Percentiles rank a stretch among this genome's conserved stretches.
These are phyloP conservation scores for Podarcis siculus DNA, from an alignment of 2,797 vertebrate species.

Conservation along the genomic window DNA sequence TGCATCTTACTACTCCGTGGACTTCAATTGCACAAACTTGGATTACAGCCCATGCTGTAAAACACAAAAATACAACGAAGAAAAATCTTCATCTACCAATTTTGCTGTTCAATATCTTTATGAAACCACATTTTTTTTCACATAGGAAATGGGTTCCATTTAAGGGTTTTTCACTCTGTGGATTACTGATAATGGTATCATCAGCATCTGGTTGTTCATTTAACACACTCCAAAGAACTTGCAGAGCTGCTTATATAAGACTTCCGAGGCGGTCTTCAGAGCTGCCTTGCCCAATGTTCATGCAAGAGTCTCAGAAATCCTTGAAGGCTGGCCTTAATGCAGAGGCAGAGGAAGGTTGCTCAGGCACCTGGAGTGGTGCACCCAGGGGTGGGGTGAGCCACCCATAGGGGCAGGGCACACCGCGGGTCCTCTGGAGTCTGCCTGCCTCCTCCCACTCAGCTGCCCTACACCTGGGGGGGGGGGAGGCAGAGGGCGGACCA, in stretches of 20 bases:
- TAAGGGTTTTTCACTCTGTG: neutral
- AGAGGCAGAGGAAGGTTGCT: too few relatives aligned
- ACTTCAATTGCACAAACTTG: neutral
- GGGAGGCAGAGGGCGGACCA: too few relatives aligned
- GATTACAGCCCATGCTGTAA: neutral
- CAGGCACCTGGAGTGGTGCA: too few relatives aligned
- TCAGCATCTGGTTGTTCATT: neutral
- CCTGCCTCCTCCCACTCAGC: too few relatives aligned
- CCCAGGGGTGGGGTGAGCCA: too few relatives aligned
- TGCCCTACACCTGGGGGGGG: too few relatives aligned
- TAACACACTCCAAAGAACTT: neutral
- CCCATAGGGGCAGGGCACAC: too few relatives aligned
- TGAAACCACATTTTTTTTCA: neutral
- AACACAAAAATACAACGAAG: neutral
- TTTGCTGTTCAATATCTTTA: neutral
- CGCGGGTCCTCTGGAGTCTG: too few relatives aligned
- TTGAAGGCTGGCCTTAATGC: too few relatives aligned
- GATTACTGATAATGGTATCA: neutral
- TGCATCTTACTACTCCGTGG: neutral
- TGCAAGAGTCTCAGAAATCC: too few relatives aligned
- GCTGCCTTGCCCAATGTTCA: too few relatives aligned
- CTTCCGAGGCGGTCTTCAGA: neutral
- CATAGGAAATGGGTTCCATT: neutral
- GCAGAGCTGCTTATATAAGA: neutral
- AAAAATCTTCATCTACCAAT: neutral